These are phyloP conservation scores for Parasteatoda tepidariorum DNA, from an alignment of 1,140 invertebrate species.

Conservation along the genomic window DNA sequence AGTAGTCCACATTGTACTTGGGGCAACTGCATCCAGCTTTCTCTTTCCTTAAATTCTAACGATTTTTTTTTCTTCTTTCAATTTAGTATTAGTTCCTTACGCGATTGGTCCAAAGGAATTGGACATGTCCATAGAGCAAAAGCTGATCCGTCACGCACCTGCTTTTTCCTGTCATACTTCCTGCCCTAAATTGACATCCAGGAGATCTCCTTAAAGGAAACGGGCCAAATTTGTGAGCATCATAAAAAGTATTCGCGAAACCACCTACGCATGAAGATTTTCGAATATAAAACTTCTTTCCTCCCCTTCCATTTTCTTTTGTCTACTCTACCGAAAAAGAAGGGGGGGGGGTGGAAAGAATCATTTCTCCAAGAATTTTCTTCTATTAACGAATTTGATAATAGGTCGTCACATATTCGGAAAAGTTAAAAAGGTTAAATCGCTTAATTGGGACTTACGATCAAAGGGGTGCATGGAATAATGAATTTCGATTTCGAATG, in stretches of 20 bases:
- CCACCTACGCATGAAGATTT: conserved; percentile 49
- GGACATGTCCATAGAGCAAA: neutral
- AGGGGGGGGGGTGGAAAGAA: neutral
- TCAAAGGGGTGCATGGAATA: neutral
- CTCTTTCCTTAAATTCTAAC: conserved; percentile 5
- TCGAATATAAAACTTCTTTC: conserved; percentile 6
- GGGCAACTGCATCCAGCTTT: neutral
- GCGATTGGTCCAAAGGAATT: neutral
- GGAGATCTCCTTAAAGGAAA: conserved; percentile 25
- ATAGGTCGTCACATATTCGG: neutral
- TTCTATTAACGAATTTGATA: neutral
- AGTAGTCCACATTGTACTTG: neutral
- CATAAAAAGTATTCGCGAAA: conserved; percentile 41
- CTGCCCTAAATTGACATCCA: conserved; percentile 24
- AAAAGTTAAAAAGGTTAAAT: neutral
- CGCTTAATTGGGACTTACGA: neutral
- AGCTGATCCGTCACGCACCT: conserved; percentile 12
- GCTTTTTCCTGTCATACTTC: neutral
- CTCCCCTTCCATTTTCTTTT: neutral
- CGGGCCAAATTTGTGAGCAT: conserved; percentile 19
- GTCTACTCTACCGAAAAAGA: neutral
- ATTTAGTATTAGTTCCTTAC: neutral
- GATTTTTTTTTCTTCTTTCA: neutral
- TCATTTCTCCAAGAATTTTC: neutral
- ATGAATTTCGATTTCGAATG: neutral